phyloP scores from a whole-genome alignment of 2,797 vertebrate species.

The Esox masquinongy region DNA sequence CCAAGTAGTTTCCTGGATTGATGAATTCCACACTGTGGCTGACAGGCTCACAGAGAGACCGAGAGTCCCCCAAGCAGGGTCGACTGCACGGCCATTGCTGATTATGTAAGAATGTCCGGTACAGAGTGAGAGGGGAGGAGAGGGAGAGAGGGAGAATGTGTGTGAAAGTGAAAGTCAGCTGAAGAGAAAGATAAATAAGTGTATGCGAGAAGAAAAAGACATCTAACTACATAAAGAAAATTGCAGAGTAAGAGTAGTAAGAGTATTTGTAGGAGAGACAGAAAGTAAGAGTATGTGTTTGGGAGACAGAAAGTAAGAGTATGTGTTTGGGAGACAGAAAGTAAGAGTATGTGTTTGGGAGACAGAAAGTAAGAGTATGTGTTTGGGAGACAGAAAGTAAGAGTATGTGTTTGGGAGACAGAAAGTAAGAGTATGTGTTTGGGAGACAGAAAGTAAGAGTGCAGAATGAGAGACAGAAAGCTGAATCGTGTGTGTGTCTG shows the following conservation, averaged over 20 bases:
- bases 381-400: not conserved
- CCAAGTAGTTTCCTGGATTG: conserved; percentile 55
- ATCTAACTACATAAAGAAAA: not conserved
- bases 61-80: not conserved
- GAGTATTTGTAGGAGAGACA: not conserved
- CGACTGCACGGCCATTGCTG: not conserved
- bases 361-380: not conserved
- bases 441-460: not conserved
- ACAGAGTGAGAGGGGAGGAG: not conserved
- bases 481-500: not conserved
- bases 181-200: not conserved
- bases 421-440: not conserved
- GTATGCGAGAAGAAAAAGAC: not conserved
- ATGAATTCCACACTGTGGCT: conserved; percentile 61
- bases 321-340: not conserved
- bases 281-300: not conserved
- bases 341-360: not conserved
- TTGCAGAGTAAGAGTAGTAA: too few relatives aligned
- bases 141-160: not conserved
- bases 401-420: not conserved
- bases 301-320: not conserved
- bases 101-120: not conserved
- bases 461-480: not conserved
- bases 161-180: not conserved
- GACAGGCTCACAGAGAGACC: not conserved